Evolutionary conservation across 2,113 vertebrate genomes (phyloP).

Genomic region (Lates calcarifer): DNA sequence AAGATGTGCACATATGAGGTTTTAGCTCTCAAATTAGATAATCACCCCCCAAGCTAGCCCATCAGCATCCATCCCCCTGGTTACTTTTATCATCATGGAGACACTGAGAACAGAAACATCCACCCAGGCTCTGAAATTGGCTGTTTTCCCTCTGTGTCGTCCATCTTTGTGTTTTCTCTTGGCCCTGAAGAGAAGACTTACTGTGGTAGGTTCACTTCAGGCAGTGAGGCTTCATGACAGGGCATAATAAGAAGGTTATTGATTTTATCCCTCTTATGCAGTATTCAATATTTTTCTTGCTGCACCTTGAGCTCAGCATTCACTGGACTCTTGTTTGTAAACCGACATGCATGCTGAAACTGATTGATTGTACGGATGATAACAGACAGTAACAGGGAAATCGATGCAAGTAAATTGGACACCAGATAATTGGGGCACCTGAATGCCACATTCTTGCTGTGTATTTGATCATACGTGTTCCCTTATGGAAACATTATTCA

Average conservation of each 20-base stretch:
- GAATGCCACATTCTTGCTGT: not conserved
- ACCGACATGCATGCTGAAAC: conserved; percentile 13
- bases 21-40: conserved; percentile 6
- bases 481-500: not conserved
- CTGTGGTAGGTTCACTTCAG: conserved; percentile 26
- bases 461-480: conserved; percentile 2
- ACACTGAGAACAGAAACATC: conserved; percentile 6
- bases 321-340: conserved; percentile 34
- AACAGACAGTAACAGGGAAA: conserved; percentile 9
- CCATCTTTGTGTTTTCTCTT: not conserved
- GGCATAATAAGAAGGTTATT: conserved; percentile 60
- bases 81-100: conserved; percentile 7
- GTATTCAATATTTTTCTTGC: conserved; percentile 56
- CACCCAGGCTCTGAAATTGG: not conserved
- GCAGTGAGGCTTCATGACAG: conserved; percentile 35
- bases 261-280: conserved; percentile 55
- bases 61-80: not conserved
- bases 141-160: not conserved
- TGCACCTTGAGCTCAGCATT: conserved; percentile 39
- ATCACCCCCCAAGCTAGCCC: not conserved
- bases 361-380: conserved; percentile 14
- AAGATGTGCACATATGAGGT: too few species aligned
- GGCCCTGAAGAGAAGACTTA: not conserved
- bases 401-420: not conserved
- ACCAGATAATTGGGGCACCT: not conserved